Base-by-base conservation (phyloP, 1,140 invertebrate genomes). In the Lineus longissimus region DNA sequence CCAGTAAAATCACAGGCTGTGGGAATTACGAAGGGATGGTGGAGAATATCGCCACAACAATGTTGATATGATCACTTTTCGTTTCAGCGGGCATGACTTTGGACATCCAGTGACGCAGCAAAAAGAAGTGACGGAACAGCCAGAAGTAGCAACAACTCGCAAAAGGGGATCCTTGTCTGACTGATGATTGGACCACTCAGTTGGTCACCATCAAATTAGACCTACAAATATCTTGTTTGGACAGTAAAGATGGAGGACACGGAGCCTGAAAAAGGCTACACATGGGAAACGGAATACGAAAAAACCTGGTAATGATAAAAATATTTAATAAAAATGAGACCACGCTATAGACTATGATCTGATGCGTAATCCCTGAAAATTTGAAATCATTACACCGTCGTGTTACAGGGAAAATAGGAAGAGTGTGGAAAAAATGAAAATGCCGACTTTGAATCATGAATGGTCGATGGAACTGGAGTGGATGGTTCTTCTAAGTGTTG, bases 241-340 rank as follows among this genome's bases (percentile, higher is more conserved):
- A n/a, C n/a, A n/a, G n/a, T n/a, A n/a, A 70, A 45, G 0, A 73
- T 74, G 71, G 73, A 73, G 27, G 78, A 78, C 13, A 75, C 94
- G 58, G 91, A 93, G 45, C 92, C 94, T 76, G 86, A 88, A 45
- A 94, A 94, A 75, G 93, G 94, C 76, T 97, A 97, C 64, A 86
- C 93, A 25, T 97, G 94, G 94, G 94, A 97, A 80, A 94, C 91
- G 45, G 95, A 94, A 73, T 98, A 97, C 83, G 94, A 98, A 81
- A 74, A 74, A 58, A 80, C 80, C 30, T 81, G 80, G 80, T 80
- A 73, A 58, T 2, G 27, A 25, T 56, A 23, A 4, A 23, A 19
- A 7, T 6, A 7, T 51, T 51, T 23, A n/a, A 7, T 23, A n/a
- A 27, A 7, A 57, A 25, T 30, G 9, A 11, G 15, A 13, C 4